Percentiles rank a stretch among this genome's conserved stretches.
Evolutionary conservation across 2,113 vertebrate species (phyloP).

Genomic region (Orientallactaga bullata): DNA sequence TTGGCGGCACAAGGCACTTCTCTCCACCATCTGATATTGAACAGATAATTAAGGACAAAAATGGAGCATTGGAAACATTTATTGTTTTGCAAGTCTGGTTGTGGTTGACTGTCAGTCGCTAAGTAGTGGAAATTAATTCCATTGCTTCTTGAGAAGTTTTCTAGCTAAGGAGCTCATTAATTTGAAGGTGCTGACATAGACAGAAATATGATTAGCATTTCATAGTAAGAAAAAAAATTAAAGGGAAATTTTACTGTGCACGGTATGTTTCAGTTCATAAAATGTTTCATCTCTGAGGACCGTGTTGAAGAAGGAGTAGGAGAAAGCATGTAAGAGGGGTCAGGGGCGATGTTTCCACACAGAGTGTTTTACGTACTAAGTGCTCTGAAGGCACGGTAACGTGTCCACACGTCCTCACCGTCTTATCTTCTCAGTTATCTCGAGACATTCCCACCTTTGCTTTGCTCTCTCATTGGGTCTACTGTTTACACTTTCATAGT

Average conservation of each 20-base stretch:
- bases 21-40: constrained; percentile 19
- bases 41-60: constrained; percentile 49
- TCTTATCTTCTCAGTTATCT: background rate
- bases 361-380: no score
- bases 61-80: background rate
- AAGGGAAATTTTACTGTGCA: background rate
- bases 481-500: background rate
- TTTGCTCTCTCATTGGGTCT: background rate
- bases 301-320: no score
- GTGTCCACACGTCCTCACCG: background rate
- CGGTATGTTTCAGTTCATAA: background rate
- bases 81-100: constrained; percentile 6
- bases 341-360: background rate
- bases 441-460: background rate
- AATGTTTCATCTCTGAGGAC: background rate
- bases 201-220: constrained; percentile 46
- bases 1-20: background rate
- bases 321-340: no score
- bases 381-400: background rate
- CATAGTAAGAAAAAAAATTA: constrained; percentile 39
- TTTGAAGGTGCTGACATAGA: constrained; percentile 44
- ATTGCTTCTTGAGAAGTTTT: constrained; percentile 50
- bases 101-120: constrained; percentile 30
- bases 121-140: constrained; percentile 65
- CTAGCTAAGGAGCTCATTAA: constrained; percentile 52